Evolutionary conservation across 2,888 invertebrate genomes (phyloP), one percentile per base, ranked within the genome.

Genomic region (Eumerus sabulonum): DNA sequence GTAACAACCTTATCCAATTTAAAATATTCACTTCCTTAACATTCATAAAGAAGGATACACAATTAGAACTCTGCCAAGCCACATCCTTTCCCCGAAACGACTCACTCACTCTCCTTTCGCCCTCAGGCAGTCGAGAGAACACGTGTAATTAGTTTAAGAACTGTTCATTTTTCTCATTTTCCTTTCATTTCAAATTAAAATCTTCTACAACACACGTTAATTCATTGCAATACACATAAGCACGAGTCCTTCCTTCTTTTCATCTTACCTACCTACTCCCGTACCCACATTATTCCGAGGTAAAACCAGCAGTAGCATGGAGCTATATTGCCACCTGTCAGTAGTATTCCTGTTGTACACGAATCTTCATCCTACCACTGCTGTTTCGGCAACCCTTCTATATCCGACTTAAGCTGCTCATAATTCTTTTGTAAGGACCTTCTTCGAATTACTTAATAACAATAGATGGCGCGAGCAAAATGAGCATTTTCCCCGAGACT

Each of bases 381-480:
- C 27, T 27, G 40, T 40, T n/a, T 11, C 11, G 11, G 40, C 11
- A 71, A 72, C 71, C 60, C 66, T 57, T 66, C 59, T 50, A 62
- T 54, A 63, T 64, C 64, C 60, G 73, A 74, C 73, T 79, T 73
- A 74, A 74, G 79, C 68, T 79, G 79, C 79, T 79, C 79, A 74
- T 74, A 79, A 79, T 79, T 79, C 79, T 79, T 79, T 79, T 79
- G 74, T 70, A 79, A 79, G 79, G 79, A 79, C 73, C 79, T 74
- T 63, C 79, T 70, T 79, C 64, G 64, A 79, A 79, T 79, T 74
- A 74, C 79, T 79, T 79, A 73, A 79, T 79, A 79, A 79, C 79
- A 79, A 79, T 79, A 79, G 79, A 79, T 74, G 79, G 79, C 63
- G 74, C 68, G 64, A 42, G 70, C 79, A 60, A 74, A 79, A 79